Evolutionary conservation across 2,888 invertebrate species (phyloP), one percentile per base, ranked within the genome.

Genomic region (Cinara cedri): DNA sequence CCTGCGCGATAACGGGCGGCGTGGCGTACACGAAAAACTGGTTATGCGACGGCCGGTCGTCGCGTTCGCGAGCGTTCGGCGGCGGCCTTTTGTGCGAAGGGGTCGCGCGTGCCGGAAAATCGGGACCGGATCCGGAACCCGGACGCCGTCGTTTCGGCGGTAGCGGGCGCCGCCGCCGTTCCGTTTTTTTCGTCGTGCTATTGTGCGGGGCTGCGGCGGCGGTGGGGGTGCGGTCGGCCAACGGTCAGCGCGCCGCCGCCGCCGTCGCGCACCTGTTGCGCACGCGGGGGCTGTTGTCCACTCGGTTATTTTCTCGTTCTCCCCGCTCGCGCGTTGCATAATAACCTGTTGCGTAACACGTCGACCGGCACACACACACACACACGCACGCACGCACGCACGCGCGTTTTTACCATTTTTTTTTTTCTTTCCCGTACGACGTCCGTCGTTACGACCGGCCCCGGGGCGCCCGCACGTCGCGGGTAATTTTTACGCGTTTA

Each of bases 101-200:
- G 65, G 75, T 75, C 51, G 54, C 19, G 21, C 44, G 71, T n/a
- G 42, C 19, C 60, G 49, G 44, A 75, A 66, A 75, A 75, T n/a
- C 75, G 65, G 62, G 72, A 62, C 72, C 72, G 75, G 75, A 75
- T 54, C 75, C 65, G 75, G 63, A 74, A 74, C 75, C 24, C 2
- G 19, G 63, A 10, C 42, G 42, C 49, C 1, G 21, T 19, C 16
- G 21, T 14, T 44, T 49, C 16, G 16, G 14, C 70, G n/a, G 42
- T 21, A 21, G 34, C 19, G 19, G 21, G 14, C 44, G 3, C 3
- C 19, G 14, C 1, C 1, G 4, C n/a, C n/a, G n/a, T n/a, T n/a
- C n/a, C n/a, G n/a, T n/a, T n/a, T n/a, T n/a, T 54, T 19, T 6
- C 51, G 51, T 1, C 19, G 19, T 16, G 51, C 8, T n/a, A 6